phyloP scores from a whole-genome alignment of 2,113 vertebrate genomes.

The Nestor notabilis region DNA sequence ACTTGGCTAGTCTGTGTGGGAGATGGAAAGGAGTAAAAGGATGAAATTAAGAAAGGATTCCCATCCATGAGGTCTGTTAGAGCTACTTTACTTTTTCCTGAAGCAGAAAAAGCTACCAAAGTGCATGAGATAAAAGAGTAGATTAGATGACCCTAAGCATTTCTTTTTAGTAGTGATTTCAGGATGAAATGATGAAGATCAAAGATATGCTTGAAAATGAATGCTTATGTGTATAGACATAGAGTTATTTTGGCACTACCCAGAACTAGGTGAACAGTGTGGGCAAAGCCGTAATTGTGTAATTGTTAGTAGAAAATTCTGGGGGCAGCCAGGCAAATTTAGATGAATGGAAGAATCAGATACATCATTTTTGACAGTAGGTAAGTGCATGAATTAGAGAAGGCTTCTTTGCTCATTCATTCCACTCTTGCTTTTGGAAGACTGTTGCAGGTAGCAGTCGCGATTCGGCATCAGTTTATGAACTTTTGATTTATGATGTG shows the following conservation, averaged over 20 bases:
- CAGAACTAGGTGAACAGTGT: neutral
- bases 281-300: constrained; percentile 23
- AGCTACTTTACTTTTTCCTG: neutral
- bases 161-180: neutral
- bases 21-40: neutral
- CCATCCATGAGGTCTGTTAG: neutral
- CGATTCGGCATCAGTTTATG: rapidly evolving
- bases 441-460: neutral
- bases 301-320: constrained; percentile 22
- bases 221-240: neutral
- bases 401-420: neutral
- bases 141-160: neutral
- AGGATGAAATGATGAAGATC: neutral
- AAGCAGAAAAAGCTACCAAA: neutral
- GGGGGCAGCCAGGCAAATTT: constrained; percentile 27
- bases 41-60: neutral
- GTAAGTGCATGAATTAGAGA: neutral
- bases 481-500: neutral
- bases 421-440: neutral
- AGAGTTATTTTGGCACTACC: neutral
- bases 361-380: neutral
- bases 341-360: constrained; percentile 16
- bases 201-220: neutral
- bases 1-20: neutral
- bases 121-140: neutral